phyloP scores from a whole-genome alignment of 2,113 vertebrate species.

The Otus sunia region DNA sequence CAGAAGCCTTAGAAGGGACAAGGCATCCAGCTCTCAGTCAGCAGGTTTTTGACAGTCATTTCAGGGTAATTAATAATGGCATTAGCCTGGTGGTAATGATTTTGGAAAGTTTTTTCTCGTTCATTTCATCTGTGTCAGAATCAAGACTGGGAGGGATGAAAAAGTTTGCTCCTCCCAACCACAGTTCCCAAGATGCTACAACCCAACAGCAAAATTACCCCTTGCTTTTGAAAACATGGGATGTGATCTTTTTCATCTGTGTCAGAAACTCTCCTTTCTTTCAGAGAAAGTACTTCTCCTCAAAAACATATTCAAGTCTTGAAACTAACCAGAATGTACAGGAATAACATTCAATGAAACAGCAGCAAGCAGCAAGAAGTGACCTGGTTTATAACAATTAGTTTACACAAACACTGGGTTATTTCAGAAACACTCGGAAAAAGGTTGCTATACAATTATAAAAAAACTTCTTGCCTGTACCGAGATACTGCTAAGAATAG shows the following conservation, averaged over 20 bases:
- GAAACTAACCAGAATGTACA: not conserved
- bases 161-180: not conserved
- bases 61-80: not conserved
- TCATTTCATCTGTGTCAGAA: not conserved
- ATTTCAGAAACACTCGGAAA: not conserved
- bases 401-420: not conserved
- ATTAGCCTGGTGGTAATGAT: not conserved
- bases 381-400: not conserved
- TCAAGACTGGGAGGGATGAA: not conserved
- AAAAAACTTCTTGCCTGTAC: not conserved
- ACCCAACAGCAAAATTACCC: not conserved
- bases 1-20: not conserved
- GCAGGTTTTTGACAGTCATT: not conserved
- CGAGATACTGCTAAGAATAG: not conserved
- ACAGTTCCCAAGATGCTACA: not conserved
- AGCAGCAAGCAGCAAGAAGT: not conserved
- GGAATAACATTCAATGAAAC: not conserved
- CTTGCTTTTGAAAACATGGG: not conserved
- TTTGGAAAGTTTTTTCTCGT: not conserved
- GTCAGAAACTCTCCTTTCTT: not conserved
- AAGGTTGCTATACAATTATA: not conserved
- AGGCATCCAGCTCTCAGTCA: not conserved
- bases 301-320: not conserved
- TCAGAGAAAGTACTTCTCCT: not conserved
- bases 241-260: not conserved